A percentile compares a stretch with the other conserved stretches of the same genome.
phyloP scores from a whole-genome alignment of 2,888 invertebrate genomes.

The Ischnus inquisitorius region DNA sequence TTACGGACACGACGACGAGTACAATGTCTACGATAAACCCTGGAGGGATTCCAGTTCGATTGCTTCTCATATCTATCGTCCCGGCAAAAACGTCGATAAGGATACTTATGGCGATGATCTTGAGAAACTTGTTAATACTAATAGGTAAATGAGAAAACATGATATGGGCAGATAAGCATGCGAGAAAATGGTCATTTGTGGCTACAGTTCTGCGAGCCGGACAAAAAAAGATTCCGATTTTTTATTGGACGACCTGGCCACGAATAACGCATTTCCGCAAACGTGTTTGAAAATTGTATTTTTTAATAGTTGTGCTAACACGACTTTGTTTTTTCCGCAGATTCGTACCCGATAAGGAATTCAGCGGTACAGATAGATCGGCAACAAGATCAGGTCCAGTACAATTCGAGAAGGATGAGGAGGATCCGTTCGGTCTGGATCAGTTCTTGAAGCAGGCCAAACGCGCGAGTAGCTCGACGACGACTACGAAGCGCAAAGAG shows the following conservation, averaged over 20 bases:
- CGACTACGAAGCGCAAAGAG: constrained; percentile 88
- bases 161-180: too few relatives aligned
- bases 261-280: too few relatives aligned
- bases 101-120: constrained; percentile 97
- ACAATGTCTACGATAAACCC: constrained; percentile 99
- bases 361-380: constrained; percentile 94
- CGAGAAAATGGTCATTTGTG: too few relatives aligned
- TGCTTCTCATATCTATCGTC: constrained; percentile 96
- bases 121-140: constrained; percentile 95
- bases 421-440: constrained; percentile 99
- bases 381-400: constrained; percentile 95
- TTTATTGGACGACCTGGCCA: too few relatives aligned
- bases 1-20: constrained; percentile 98
- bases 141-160: constrained; percentile 86
- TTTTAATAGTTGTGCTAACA: neutral
- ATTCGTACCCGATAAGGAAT: constrained; percentile 99
- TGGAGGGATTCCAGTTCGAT: constrained; percentile 97
- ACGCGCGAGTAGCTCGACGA: constrained; percentile 89
- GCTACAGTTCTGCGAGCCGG: too few relatives aligned
- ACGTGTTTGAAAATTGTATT: too few relatives aligned
- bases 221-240: too few relatives aligned
- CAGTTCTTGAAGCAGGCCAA: constrained; percentile 99
- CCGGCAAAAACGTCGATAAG: constrained; percentile 94
- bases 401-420: constrained; percentile 95
- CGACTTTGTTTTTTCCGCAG: constrained; percentile 85